Percentiles rank a stretch among this genome's conserved stretches.
These are phyloP conservation scores for Oreonectes daqikongensis DNA, from an alignment of 2,797 vertebrate genomes.

Conservation along the genomic window DNA sequence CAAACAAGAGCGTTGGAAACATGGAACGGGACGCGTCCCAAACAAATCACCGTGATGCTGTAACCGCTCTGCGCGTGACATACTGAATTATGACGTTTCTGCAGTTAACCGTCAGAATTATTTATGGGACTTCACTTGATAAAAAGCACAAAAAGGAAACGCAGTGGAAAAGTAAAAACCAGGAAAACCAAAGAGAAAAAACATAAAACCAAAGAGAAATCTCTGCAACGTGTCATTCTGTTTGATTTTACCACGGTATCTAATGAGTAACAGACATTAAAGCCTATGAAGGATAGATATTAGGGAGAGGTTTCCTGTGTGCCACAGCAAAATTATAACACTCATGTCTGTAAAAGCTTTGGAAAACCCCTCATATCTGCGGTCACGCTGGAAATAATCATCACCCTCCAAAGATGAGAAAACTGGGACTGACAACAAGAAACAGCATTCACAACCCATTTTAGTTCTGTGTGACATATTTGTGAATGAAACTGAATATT, in stretches of 20 bases:
- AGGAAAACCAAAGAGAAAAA: no score
- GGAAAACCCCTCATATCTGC: slow-evolving; percentile 2
- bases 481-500: not conserved
- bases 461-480: not conserved
- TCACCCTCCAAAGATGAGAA: not conserved
- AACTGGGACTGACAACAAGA: not conserved
- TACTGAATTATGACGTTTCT: not conserved
- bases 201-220: not conserved
- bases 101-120: not conserved
- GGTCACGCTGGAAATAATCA: not conserved
- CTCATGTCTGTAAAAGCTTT: not conserved
- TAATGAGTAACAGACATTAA: slow-evolving; percentile 8
- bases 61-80: no score
- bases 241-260: not conserved
- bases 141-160: not conserved
- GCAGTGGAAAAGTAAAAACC: no score
- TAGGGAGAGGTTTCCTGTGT: slow-evolving; percentile 12
- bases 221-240: not conserved
- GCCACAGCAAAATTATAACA: not conserved
- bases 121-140: not conserved
- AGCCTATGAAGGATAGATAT: not conserved
- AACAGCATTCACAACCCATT: not conserved
- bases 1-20: not conserved
- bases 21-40: not conserved
- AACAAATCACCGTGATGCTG: not conserved